These are phyloP conservation scores for Phanerotoma sp. DNA, from an alignment of 2,888 invertebrate species.

Conservation along the genomic window DNA sequence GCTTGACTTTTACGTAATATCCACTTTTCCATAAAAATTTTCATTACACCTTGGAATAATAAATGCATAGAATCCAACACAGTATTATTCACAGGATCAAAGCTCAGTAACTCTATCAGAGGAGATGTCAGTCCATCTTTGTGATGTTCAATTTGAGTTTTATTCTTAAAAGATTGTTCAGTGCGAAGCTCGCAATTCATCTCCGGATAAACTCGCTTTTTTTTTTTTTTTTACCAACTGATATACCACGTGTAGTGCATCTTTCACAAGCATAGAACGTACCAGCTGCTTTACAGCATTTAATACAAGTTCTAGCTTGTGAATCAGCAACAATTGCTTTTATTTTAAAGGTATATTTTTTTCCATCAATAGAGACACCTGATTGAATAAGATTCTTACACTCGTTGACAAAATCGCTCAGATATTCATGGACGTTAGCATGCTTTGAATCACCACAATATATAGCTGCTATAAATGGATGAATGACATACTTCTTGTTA, in stretches of 20 bases:
- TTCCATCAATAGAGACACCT: background rate
- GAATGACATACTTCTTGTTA: background rate
- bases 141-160: conserved; percentile 29
- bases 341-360: background rate
- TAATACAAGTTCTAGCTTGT: conserved; percentile 1
- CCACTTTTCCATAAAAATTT: conserved; percentile 2
- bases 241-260: conserved; percentile 1
- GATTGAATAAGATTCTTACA: background rate
- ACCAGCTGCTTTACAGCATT: conserved; percentile 6
- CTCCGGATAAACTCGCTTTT: conserved; percentile 7
- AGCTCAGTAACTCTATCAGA: conserved; percentile 24
- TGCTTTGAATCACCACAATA: conserved; percentile 25
- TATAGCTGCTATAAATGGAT: conserved; percentile 10
- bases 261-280: conserved; percentile 15
- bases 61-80: conserved; percentile 34
- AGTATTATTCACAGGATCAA: conserved; percentile 27
- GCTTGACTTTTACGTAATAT: too few relatives aligned
- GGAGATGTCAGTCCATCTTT: conserved; percentile 16
- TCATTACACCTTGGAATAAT: conserved; percentile 23
- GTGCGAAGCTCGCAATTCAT: conserved; percentile 16
- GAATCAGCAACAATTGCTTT: background rate
- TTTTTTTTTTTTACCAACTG: background rate
- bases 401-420: conserved; percentile 11
- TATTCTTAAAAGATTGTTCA: conserved; percentile 28
- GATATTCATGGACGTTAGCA: background rate